Conservation (phyloP, 2,888 invertebrate genomes). For the Philereme transversata region DNA sequence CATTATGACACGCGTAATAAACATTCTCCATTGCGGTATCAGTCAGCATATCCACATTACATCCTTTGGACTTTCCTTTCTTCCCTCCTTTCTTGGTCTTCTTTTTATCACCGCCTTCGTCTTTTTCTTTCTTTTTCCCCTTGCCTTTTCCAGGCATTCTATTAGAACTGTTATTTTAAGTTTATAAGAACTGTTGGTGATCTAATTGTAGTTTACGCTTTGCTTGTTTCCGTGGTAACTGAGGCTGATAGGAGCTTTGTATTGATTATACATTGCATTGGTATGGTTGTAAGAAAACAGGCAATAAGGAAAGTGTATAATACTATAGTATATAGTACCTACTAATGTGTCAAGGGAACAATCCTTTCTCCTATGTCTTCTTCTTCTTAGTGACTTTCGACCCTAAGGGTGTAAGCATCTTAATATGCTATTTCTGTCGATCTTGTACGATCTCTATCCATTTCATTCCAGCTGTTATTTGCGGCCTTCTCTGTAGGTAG, state of each 20-base stretch:
- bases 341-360: too few relatives aligned
- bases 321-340: too few relatives aligned
- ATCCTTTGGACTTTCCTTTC: conserved; percentile 83
- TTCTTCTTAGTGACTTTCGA: too few relatives aligned
- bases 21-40: conserved; percentile 97
- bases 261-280: conserved; percentile 46
- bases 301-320: too few relatives aligned
- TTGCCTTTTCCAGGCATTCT: conserved; percentile 68
- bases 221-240: conserved; percentile 33
- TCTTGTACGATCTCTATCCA: too few relatives aligned
- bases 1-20: conserved; percentile 96
- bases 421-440: too few relatives aligned
- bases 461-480: too few relatives aligned
- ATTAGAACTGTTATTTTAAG: conserved; percentile 10
- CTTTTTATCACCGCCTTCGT: conserved; percentile 65
- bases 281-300: background rate
- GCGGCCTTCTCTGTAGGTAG: too few relatives aligned
- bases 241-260: conserved; percentile 17
- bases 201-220: conserved; percentile 21
- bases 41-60: conserved; percentile 93
- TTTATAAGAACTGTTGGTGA: conserved; percentile 1
- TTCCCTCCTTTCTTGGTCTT: conserved; percentile 77
- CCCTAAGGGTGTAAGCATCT: too few relatives aligned
- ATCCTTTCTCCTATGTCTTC: too few relatives aligned
- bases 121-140: conserved; percentile 80